phyloP scores from a whole-genome alignment of 2,797 vertebrate genomes.

The Urophycis tenuis region DNA sequence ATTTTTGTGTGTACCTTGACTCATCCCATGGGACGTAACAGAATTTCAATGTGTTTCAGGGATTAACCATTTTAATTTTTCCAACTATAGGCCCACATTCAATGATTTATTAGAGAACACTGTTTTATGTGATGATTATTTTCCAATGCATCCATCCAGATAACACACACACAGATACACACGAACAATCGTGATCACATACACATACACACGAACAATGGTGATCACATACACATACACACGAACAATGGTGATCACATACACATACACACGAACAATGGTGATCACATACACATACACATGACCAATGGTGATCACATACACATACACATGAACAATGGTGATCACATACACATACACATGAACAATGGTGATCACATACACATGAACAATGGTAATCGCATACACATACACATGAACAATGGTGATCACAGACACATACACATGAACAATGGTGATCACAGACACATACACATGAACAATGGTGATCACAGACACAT shows the following conservation, averaged over 20 bases:
- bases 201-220: not conserved
- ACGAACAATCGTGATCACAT: not conserved
- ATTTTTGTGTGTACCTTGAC: not conserved
- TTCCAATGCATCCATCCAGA: not conserved
- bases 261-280: not conserved
- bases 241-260: not conserved
- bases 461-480: not conserved
- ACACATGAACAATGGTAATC: no score
- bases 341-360: not conserved
- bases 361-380: not conserved
- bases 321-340: not conserved
- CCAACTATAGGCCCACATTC: not conserved
- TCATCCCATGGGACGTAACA: not conserved
- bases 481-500: not conserved
- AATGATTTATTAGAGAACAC: constrained; percentile 1
- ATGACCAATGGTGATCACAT: not conserved
- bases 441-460: no score
- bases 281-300: not conserved
- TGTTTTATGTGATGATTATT: not conserved
- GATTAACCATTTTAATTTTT: not conserved
- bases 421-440: not conserved
- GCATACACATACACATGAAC: not conserved
- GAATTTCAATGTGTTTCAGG: not conserved
- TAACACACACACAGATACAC: not conserved
- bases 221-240: not conserved